Evolutionary conservation across 2,888 invertebrate genomes (phyloP), one percentile per base, ranked within the genome.

Genomic region (Onthophagus sagittarius): DNA sequence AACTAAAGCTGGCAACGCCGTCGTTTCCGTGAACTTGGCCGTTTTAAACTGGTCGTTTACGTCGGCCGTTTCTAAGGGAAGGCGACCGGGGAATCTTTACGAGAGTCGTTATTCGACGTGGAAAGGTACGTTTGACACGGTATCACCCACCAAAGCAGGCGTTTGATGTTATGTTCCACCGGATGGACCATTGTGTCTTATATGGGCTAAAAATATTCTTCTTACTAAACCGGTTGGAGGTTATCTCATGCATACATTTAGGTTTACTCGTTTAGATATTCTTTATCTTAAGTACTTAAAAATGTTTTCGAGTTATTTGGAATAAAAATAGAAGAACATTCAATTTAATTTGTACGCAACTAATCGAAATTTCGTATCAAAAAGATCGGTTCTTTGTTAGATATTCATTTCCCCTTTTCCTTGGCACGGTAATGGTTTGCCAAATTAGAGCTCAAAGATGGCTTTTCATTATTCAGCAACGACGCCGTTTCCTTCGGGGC

Each of bases 81-180:
- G 23, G 67, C 23, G 67, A 67, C 32, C 67, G 23, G n/a, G 67
- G 67, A 67, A 67, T 67, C 67, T 67, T 67, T 67, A 67, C 67
- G 67, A 67, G 31, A 15, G 67, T 32, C 67, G 32, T 67, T 67
- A 67, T 67, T 67, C 32, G 67, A 11, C 39, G 39, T 7, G 31
- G 31, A 23, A 23, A 67, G 9, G 67, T 67, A 67, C 67, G 31
- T 67, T 67, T 67, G 67, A 67, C 67, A 67, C 67, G 23, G 67
- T 53, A 53, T 53, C 39, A 53, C 7, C 9, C 39, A 7, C 39
- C 39, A 53, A 23, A 53, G 39, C 39, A 7, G 6, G 1, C 39
- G 11, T 53, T 53, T 53, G 39, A 53, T 7, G 39, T 53, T 53
- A 53, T 11, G 39, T 53, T 53, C 11, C 39, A 53, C 39, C 39